Evolutionary conservation across 1,140 invertebrate genomes (phyloP).

Genomic region (Drosophila asahinai): DNA sequence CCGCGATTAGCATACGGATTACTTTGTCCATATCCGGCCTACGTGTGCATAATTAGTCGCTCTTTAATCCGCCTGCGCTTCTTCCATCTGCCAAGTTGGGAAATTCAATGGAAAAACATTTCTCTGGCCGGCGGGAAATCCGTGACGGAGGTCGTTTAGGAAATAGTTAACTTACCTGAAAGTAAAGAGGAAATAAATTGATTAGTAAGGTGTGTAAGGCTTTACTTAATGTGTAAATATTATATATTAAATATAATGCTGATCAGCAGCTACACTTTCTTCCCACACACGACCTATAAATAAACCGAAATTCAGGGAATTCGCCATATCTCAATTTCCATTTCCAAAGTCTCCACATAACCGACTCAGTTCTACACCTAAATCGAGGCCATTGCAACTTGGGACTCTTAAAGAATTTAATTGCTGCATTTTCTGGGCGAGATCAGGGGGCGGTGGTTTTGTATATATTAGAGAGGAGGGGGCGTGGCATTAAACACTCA

Average conservation of each 20-base stretch:
- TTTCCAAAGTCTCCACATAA: neutral
- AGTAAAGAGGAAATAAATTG: conserved; percentile 1
- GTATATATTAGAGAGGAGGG: neutral
- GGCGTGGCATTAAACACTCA: conserved; percentile 30
- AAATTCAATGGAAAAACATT: conserved; percentile 17
- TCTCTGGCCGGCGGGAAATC: conserved; percentile 3
- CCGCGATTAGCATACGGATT: conserved; percentile 81
- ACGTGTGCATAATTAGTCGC: conserved; percentile 83
- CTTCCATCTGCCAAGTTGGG: conserved; percentile 5
- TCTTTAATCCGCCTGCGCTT: conserved; percentile 24
- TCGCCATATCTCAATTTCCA: neutral
- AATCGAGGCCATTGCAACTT: conserved; percentile 20
- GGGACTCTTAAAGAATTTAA: conserved; percentile 27
- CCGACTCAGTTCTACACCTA: conserved; percentile 8
- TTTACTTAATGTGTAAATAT: neutral
- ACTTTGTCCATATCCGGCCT: conserved; percentile 97
- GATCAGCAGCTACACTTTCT: neutral
- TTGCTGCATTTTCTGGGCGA: conserved; percentile 26
- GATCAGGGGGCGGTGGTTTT: conserved; percentile 20
- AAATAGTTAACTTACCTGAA: conserved; percentile 37
- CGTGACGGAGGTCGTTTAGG: conserved; percentile 14
- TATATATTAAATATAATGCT: neutral
- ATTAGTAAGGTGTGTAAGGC: neutral
- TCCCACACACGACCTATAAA: conserved; percentile 10
- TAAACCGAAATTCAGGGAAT: conserved; percentile 19